Evolutionary conservation across 2,888 invertebrate genomes (phyloP), one percentile per base, ranked within the genome.

Genomic region (Eilema depressum): DNA sequence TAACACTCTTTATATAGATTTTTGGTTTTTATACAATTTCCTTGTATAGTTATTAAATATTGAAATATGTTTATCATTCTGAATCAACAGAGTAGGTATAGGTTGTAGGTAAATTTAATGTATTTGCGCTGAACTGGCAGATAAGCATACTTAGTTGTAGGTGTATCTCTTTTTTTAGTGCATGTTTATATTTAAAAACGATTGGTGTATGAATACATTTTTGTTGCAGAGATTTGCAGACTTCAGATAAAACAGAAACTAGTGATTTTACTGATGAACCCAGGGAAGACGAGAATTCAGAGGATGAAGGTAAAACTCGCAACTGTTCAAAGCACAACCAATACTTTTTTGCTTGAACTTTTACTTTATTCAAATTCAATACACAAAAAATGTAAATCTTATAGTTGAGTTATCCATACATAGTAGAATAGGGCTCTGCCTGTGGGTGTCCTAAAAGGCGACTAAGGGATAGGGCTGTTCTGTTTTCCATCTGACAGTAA

Each of bases 221-320:
- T 47, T 74, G 63, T 86, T 89, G 12, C 74, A 95, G 95, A 74
- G 89, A 91, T 70, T 87, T 91, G 89, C 92, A 92, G 76, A 90
- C 91, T 53, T 79, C 83, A 73, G 92, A 91, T 4, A 91, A 91
- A 75, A 79, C 79, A 53, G 91, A 92, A 12, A 73, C 83, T 41
- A 78, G 79, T 28, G 90, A 89, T 30, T 89, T 87, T 66, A 82
- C 83, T 68, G 93, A 92, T 69, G 92, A 91, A 69, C 83, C 88
- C 2, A 89, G 89, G 70, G 91, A 81, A n/a, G 93, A 93, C 37
- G 93, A 93, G n/a, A 93, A 93, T 64, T 91, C 91, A 2, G 94
- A 93, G 76, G 90, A 87, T 53, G 94, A 93, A 72, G 92, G 91
- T 91, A 79, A 82, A 25, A 56, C 41, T 57, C 17, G 1, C 30